Percentiles rank a stretch among this genome's conserved stretches.
phyloP scores from a whole-genome alignment of 2,113 vertebrate genomes.

The Tupaia tana region DNA sequence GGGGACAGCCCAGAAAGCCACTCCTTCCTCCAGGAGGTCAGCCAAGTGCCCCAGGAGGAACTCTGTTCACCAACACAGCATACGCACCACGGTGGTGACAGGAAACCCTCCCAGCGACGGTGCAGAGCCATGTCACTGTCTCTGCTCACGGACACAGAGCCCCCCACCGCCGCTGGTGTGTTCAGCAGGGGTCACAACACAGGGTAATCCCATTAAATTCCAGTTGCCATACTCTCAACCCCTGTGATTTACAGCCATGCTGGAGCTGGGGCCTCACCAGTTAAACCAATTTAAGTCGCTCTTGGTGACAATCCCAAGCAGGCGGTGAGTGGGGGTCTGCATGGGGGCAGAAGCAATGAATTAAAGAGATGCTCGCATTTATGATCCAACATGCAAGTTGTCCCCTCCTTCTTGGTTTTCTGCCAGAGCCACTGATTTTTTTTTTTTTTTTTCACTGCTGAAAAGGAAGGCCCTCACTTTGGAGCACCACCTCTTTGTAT shows the following conservation, averaged over 20 bases:
- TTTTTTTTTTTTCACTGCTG: not conserved
- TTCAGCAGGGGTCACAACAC: not conserved
- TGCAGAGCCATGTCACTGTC: not conserved
- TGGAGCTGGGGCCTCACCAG: not conserved
- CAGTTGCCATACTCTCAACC: conserved; percentile 22
- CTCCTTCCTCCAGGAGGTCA: not conserved
- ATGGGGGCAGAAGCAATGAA: not conserved
- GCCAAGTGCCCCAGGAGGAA: not conserved
- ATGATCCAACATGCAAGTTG: not conserved
- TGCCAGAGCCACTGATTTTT: not conserved
- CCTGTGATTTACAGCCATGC: not conserved
- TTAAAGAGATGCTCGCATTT: not conserved
- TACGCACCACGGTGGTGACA: not conserved
- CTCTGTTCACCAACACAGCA: not conserved
- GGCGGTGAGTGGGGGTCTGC: not conserved
- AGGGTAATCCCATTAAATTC: conserved; percentile 36
- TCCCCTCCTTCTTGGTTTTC: not conserved
- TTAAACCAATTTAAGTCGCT: conserved; percentile 40
- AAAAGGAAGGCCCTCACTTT: not conserved
- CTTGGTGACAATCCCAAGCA: accelerated
- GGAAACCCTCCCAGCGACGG: conserved; percentile 23
- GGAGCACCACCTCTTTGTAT: not conserved
- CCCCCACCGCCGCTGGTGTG: not conserved
- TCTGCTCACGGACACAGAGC: not conserved
- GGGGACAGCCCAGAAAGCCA: not conserved